Conservation (phyloP, 2,888 invertebrate species). For the Bedellia somnulentella region DNA sequence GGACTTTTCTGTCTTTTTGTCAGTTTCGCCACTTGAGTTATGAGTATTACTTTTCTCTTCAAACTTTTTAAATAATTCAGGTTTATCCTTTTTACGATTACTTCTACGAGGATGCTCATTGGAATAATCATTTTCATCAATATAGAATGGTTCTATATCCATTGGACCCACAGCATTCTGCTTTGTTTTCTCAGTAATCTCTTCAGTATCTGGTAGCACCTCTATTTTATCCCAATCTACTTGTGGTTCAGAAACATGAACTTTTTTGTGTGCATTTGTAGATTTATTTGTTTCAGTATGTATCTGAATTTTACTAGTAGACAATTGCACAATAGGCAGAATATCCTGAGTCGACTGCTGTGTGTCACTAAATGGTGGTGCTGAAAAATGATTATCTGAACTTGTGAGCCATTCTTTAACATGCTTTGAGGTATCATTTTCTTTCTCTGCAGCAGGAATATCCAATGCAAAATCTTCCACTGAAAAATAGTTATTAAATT, state of each 20-base stretch:
- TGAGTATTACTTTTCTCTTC: conserved; percentile 20
- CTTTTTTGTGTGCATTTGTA: conserved; percentile 17
- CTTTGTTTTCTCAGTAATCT: conserved; percentile 16
- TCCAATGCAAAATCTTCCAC: conserved; percentile 24
- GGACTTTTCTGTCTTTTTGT: conserved; percentile 21
- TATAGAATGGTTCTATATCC: conserved; percentile 26
- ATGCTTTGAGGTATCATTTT: conserved; percentile 28
- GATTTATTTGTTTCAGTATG: conserved; percentile 21
- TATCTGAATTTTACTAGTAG: conserved; percentile 28
- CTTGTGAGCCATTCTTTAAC: conserved; percentile 40
- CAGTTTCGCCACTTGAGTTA: conserved; percentile 20
- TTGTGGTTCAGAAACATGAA: conserved; percentile 20
- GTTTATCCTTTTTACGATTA: conserved; percentile 27
- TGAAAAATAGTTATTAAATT: conserved; percentile 21
- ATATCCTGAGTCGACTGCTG: conserved; percentile 21
- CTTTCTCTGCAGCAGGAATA: conserved; percentile 7
- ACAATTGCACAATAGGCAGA: conserved; percentile 17
- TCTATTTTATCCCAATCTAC: conserved; percentile 52
- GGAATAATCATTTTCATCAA: conserved; percentile 28
- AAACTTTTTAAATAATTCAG: conserved; percentile 10
- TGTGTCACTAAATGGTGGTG: conserved; percentile 19
- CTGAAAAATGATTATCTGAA: conserved; percentile 45
- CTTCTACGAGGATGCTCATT: conserved; percentile 33
- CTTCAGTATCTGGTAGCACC: conserved; percentile 25
- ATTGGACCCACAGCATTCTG: conserved; percentile 26